Base-by-base conservation (phyloP, 1,140 invertebrate genomes). In the Saccostrea glomerata region DNA sequence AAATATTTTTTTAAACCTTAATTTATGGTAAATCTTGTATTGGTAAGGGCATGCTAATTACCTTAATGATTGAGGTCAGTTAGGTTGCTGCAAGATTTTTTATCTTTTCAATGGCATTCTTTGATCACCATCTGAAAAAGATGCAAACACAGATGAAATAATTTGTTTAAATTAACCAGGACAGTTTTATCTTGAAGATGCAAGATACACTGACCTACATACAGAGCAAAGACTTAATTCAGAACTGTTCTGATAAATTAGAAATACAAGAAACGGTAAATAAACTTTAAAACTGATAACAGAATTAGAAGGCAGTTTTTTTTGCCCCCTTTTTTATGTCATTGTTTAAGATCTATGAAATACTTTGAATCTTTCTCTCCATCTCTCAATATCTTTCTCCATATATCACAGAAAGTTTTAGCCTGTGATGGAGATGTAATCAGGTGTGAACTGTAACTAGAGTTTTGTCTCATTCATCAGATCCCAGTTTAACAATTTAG, bases 61-160 rank as follows among this genome's bases (percentile, higher is more conserved):
- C 25, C 70, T 77, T 25, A 77, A 77, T 30, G 25, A 30, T 77
- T 77, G 11, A 36, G 25, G 70, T 77, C 70, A 77, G 13, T 77
- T 25, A 66, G 23, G 20, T 23, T 2, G 17, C 23, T 66, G 60
- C 17, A 66, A 15, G 17, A 15, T 36, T 36, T 23, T 36, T 66
- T 23, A 15, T 77, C 23, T 36, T 36, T 25, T 30, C 23, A 30
- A 15, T 25, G 12, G 9, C 13, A 30, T 30, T 77, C 70, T 77
- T 77, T 77, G 70, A 77, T 77, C 70, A 77, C 25, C 70, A 36
- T 77, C 70, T 77, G 70, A 77, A 77, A 63, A 77, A 77, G 25
- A 77, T 77, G 15, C 25, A 77, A 36, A 17, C 23, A 77, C 70
- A 77, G 58, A 36, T 77, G 25, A 77, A 30, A 77, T 77, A 77